Base-by-base conservation (phyloP, 2,113 vertebrate genomes). In the Hyperoodon ampullatus region DNA sequence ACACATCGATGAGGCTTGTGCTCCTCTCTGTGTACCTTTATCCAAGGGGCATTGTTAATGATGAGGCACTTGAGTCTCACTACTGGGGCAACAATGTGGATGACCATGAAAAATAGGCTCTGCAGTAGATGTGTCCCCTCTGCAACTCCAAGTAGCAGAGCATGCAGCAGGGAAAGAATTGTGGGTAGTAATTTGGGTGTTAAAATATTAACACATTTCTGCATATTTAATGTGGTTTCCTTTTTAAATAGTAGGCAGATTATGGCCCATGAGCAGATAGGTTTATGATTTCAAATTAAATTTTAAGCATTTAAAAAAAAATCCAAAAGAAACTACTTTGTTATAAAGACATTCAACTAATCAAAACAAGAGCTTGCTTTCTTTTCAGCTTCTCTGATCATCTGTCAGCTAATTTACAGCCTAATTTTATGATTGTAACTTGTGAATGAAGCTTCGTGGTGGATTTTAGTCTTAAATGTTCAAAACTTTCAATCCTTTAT, bases 221-320 rank as follows among this genome's bases (percentile, higher is more conserved):
- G 88, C 93, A 95, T 97, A 94, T 93, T 70, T 68, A 72, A 97
- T 95, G 86, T 90, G 84, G 72, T 94, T 92, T 66, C 92, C 92
- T 95, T 96, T 95, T 98, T 55, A 19, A 98, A 82, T 96, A 90
- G 61, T 90, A 95, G 90, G 90, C 94, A 81, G 96, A 90, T 95
- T 96, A 97, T 95, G 94, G 96, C 95, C 85, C 89, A 68, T 5
- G 47, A 97, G 86, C 95, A 96, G 95, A 97, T 94, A 98, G 93
- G 93, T 97, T 98, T 98, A 96, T 97, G 77, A 89, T 95, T 98
- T 96, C 88, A 96, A 96, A 96, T 97, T 97, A 98, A 97, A 96
- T 55, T 96, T 94, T 96, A 83, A 98, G 61, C 90, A 96, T 78
- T 96, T n/a, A n/a, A 55, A 78, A 78, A 93, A 97, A 83, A 93